These are phyloP conservation scores for Coleophora deauratella DNA, from an alignment of 2,888 invertebrate genomes.

Conservation along the genomic window DNA sequence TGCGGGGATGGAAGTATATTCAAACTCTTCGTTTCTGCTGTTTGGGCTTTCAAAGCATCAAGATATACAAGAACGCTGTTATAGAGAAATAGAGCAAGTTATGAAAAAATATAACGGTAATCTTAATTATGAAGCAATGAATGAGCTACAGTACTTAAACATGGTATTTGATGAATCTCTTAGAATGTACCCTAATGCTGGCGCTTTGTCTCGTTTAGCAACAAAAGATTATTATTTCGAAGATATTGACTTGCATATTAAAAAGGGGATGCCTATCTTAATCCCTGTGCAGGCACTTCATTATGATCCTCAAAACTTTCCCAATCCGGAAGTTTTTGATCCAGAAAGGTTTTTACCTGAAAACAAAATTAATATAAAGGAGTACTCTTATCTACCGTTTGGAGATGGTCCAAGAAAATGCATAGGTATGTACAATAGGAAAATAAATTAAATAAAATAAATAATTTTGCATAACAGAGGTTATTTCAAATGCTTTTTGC, in stretches of 20 bases:
- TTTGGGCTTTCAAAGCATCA: conserved; percentile 33
- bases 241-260: conserved; percentile 19
- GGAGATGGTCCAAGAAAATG: conserved; percentile 37
- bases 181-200: conserved; percentile 22
- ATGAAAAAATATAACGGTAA: conserved; percentile 17
- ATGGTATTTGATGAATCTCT: conserved; percentile 29
- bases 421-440: conserved; percentile 28
- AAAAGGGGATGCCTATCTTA: conserved; percentile 22
- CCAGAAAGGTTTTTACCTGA: conserved; percentile 28
- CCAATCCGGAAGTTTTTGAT: conserved; percentile 27
- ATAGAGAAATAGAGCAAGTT: conserved; percentile 28
- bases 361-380: conserved; percentile 18
- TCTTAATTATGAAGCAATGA: conserved; percentile 28
- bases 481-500: too few species aligned
- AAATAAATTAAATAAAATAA: too few species aligned
- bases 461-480: too few species aligned
- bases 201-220: conserved; percentile 14
- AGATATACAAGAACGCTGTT: conserved; percentile 27
- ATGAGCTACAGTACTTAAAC: conserved; percentile 33
- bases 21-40: conserved; percentile 19
- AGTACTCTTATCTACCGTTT: conserved; percentile 28
- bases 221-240: conserved; percentile 16
- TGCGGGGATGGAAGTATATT: not conserved
- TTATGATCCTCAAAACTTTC: conserved; percentile 30
- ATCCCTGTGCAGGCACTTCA: conserved; percentile 25